Percentiles rank a stretch among this genome's conserved stretches.
phyloP scores from a whole-genome alignment of 2,888 invertebrate genomes.

The Choristoneura rosaceana region DNA sequence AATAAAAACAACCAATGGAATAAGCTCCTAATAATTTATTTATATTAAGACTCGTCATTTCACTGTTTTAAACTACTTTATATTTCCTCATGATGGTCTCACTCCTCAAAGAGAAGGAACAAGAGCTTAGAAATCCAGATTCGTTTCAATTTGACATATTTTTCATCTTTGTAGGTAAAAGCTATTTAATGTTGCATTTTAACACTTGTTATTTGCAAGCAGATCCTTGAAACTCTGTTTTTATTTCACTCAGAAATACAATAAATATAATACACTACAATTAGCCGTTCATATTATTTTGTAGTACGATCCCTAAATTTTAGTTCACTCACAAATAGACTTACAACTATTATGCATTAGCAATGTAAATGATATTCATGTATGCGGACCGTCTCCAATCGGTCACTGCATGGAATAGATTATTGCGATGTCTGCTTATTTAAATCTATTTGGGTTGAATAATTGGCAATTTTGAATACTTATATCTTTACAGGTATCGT shows the following conservation, averaged over 20 bases:
- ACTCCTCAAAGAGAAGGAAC: too few species aligned
- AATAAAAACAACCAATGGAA: too few species aligned
- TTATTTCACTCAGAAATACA: background rate
- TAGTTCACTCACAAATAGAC: conserved; percentile 4
- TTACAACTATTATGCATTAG: conserved; percentile 12
- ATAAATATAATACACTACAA: background rate
- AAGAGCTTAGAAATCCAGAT: background rate
- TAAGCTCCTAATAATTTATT: too few species aligned
- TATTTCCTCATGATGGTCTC: too few species aligned
- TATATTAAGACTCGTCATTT: too few species aligned
- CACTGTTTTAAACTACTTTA: too few species aligned
- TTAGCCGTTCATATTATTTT: background rate
- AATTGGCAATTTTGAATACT: conserved; percentile 4
- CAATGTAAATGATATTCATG: conserved; percentile 42
- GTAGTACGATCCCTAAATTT: conserved; percentile 10
- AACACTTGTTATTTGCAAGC: background rate
- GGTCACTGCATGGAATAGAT: conserved; percentile 40
- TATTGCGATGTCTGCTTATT: conserved; percentile 17
- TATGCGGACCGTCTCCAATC: conserved; percentile 42
- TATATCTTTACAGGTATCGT: background rate
- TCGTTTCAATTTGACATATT: background rate
- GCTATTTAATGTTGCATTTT: too few species aligned
- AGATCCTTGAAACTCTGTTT: background rate
- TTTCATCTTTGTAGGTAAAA: too few species aligned
- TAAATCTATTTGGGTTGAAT: conserved; percentile 8